Base-by-base conservation (phyloP, 1,140 invertebrate genomes). In the Stegodyphus mimosarum region DNA sequence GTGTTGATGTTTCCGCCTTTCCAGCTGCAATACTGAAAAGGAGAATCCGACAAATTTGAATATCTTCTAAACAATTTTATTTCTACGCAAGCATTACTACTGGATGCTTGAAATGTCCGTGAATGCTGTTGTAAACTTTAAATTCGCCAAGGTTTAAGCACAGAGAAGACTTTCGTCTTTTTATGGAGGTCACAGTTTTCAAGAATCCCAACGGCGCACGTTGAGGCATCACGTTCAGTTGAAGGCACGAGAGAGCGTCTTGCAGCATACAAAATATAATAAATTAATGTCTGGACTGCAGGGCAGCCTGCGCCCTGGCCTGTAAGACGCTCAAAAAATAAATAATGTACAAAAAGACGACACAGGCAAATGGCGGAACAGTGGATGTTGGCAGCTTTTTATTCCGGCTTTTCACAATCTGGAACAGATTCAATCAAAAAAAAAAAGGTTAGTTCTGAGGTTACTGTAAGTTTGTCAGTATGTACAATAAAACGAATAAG, bases 401-500 rank as follows among this genome's bases (percentile, higher is more conserved):
- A 71, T 51, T 71, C 69, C n/a, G 69, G 69, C 11, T 71, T 71
- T 49, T 48, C n/a, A 50, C 69, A 71, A 51, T 13, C 69, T 71
- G 33, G 10, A 49, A 51, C 13, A 33, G 33, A 33, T 33, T 33
- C 33, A 33, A 33, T 33, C 4, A 49, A 33, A 71, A 18, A 18
- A 18, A 18, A 67, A 6, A 15, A 15, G 17, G 2, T 67, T 18
- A 15, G 7, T 67, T n/a, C 18, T n/a, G 13, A 67, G 1, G 6
- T 15, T 9, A n/a, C 10, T 67, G 6, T 2, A 67, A 67, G 7
- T 18, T 7, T n/a, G 13, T 67, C 66, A 18, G 7, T 33, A 33
- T 33, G 33, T 3, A 3, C 33, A 33, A 33, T 33, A 33, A 33
- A 33, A 33, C 3, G 33, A 33, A 33, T 33, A 33, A 1, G 33